A percentile compares a stretch with the other conserved stretches of the same genome.
These are phyloP conservation scores for Antheraea assamensis DNA, from an alignment of 2,888 invertebrate genomes.

Conservation along the genomic window DNA sequence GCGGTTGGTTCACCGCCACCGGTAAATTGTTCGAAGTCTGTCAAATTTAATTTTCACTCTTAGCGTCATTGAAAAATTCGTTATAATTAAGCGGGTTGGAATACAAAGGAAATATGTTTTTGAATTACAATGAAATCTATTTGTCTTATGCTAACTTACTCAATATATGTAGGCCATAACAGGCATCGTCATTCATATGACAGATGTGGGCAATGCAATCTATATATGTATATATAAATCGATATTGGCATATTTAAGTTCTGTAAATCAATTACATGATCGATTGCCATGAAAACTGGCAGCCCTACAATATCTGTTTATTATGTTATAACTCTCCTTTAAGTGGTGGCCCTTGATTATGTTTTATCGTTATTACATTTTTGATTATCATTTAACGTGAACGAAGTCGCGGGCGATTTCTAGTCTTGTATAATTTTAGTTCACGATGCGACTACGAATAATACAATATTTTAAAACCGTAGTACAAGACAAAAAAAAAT, in stretches of 20 bases:
- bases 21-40: neutral
- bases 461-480: neutral
- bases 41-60: conserved; percentile 1
- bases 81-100: conserved; percentile 14
- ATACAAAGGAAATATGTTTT: conserved; percentile 21
- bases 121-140: conserved; percentile 22
- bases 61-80: conserved; percentile 13
- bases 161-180: neutral
- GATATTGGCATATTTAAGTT: no score
- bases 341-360: no score
- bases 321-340: no score
- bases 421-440: neutral
- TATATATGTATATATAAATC: no score
- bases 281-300: no score
- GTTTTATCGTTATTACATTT: no score
- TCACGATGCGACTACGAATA: neutral
- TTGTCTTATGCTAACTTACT: neutral
- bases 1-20: conserved; percentile 2
- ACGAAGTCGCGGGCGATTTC: no score
- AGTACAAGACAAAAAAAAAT: neutral
- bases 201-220: neutral
- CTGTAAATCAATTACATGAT: no score
- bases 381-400: no score
- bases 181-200: neutral
- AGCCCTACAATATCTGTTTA: no score